phyloP scores from a whole-genome alignment of 1,140 invertebrate genomes.

The Manduca sexta region DNA sequence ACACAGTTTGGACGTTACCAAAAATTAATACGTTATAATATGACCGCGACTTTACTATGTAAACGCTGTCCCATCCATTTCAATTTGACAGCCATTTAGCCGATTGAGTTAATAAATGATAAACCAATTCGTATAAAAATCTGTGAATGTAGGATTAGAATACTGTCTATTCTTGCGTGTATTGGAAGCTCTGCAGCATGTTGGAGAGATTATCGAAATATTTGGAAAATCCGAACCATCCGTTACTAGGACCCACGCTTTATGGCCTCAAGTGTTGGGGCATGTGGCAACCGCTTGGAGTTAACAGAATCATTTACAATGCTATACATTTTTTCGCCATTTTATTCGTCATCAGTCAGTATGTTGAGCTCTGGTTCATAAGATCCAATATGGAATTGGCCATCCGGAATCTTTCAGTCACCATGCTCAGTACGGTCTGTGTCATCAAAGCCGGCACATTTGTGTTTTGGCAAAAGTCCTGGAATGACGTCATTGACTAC shows the following conservation, averaged over 20 bases:
- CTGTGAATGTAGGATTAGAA: too few species aligned
- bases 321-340: slow-evolving; percentile 34
- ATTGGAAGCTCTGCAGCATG: background rate
- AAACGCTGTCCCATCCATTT: too few species aligned
- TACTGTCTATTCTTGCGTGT: too few species aligned
- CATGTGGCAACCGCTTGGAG: slow-evolving; percentile 36
- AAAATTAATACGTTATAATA: too few species aligned
- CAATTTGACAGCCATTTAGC: too few species aligned
- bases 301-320: slow-evolving; percentile 25
- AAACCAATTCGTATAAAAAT: too few species aligned
- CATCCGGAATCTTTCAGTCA: slow-evolving; percentile 45
- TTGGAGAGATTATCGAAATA: background rate
- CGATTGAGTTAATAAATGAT: too few species aligned
- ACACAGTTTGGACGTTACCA: too few species aligned
- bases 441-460: slow-evolving; percentile 48
- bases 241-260: slow-evolving; percentile 44
- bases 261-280: slow-evolving; percentile 42
- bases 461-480: slow-evolving; percentile 41
- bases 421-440: slow-evolving; percentile 51
- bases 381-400: slow-evolving; percentile 36
- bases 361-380: slow-evolving; percentile 48
- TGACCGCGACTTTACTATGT: too few species aligned
- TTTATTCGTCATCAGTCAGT: slow-evolving; percentile 50
- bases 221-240: slow-evolving; percentile 36
- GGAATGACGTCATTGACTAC: slow-evolving; percentile 40